These are phyloP conservation scores for Paradoxurus hermaphroditus DNA, from an alignment of 2,113 vertebrate species.

Conservation along the genomic window DNA sequence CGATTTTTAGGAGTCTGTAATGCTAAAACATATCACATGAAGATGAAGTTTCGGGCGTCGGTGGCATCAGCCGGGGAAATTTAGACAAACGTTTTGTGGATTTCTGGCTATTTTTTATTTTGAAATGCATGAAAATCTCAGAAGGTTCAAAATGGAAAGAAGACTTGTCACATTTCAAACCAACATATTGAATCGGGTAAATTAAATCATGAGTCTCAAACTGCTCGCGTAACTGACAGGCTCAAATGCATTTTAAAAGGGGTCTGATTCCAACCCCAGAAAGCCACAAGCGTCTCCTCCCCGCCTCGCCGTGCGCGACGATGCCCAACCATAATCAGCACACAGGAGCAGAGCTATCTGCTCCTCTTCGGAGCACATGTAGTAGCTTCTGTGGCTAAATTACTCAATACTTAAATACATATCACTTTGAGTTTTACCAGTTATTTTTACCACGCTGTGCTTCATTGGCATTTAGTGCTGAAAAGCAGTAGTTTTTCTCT, in stretches of 20 bases:
- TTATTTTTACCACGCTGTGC: background rate
- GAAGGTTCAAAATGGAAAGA: conserved; percentile 66
- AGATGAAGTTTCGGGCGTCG: background rate
- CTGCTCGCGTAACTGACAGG: conserved; percentile 55
- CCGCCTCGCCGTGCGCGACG: rapidly evolving
- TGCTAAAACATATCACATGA: background rate
- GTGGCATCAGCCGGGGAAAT: background rate
- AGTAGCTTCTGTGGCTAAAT: background rate
- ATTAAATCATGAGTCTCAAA: conserved; percentile 53
- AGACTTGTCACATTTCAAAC: conserved; percentile 62
- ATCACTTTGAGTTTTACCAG: background rate
- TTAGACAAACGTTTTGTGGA: conserved; percentile 3
- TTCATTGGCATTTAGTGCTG: background rate
- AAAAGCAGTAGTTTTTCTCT: background rate
- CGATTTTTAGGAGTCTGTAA: background rate
- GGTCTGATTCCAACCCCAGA: background rate
- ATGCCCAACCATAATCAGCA: background rate
- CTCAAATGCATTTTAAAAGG: conserved; percentile 57
- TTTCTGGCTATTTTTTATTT: conserved; percentile 53
- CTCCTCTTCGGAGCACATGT: rapidly evolving
- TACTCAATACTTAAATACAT: background rate
- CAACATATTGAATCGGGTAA: conserved; percentile 61
- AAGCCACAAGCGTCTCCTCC: background rate
- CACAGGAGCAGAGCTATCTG: background rate
- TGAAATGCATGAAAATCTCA: conserved; percentile 60